phyloP scores from a whole-genome alignment of 2,797 vertebrate genomes.

The Mus minutoides region DNA sequence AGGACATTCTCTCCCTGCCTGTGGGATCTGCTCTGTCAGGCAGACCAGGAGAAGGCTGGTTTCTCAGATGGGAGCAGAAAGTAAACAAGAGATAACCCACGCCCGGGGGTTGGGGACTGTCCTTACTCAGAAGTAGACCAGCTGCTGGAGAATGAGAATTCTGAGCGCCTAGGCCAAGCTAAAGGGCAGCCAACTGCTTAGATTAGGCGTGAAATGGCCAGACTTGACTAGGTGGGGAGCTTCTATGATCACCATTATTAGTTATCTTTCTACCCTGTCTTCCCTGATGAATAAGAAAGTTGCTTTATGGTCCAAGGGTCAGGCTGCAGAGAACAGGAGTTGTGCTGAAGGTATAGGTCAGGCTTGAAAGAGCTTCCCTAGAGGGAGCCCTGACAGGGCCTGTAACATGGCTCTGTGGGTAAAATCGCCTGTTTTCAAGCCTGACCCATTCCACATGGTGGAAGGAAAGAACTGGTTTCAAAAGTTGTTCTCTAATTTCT shows the following conservation, averaged over 20 bases:
- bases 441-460: neutral
- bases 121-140: neutral
- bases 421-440: neutral
- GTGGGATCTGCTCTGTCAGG: neutral
- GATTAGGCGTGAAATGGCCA: neutral
- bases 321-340: neutral
- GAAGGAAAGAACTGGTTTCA: neutral
- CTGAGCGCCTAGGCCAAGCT: neutral
- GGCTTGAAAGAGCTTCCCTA: neutral
- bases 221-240: too few species aligned
- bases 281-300: neutral
- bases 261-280: neutral
- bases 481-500: neutral
- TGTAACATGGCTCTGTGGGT: neutral
- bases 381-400: neutral
- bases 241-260: neutral
- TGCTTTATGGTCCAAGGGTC: neutral
- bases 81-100: neutral
- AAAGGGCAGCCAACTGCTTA: neutral
- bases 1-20: neutral
- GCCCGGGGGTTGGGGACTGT: neutral
- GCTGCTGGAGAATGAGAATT: neutral
- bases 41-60: neutral
- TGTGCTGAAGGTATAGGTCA: neutral
- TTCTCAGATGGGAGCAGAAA: conserved; percentile 15